These are phyloP conservation scores for Amblyraja radiata DNA, from an alignment of 2,797 vertebrate species.

Conservation along the genomic window DNA sequence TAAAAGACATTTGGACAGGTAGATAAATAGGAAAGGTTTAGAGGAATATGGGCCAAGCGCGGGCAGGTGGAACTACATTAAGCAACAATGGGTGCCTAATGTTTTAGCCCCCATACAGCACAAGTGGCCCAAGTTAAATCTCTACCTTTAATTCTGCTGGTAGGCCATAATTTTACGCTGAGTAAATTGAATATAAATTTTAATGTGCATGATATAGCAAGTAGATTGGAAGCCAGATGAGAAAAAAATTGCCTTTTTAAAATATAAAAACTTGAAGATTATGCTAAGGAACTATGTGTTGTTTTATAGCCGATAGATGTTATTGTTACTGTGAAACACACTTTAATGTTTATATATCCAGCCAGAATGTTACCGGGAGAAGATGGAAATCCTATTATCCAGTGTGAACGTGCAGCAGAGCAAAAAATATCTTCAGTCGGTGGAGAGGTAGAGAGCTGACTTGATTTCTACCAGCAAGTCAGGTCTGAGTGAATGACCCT, in stretches of 20 bases:
- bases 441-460: neutral
- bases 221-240: neutral
- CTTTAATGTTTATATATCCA: neutral
- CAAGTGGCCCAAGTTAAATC: no score
- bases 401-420: neutral
- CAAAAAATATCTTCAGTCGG: neutral
- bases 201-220: neutral
- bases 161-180: neutral
- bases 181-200: neutral
- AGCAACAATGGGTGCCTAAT: no score
- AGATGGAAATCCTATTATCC: constrained; percentile 7
- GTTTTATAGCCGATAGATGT: neutral
- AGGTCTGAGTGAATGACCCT: constrained; percentile 20
- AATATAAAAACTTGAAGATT: neutral
- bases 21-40: no score
- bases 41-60: no score
- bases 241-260: neutral
- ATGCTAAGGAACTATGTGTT: neutral
- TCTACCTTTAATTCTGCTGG: neutral
- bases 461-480: neutral
- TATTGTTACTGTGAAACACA: neutral
- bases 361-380: neutral
- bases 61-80: no score
- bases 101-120: no score
- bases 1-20: no score